phyloP scores from a whole-genome alignment of 2,113 vertebrate genomes.

The Podiceps cristatus region DNA sequence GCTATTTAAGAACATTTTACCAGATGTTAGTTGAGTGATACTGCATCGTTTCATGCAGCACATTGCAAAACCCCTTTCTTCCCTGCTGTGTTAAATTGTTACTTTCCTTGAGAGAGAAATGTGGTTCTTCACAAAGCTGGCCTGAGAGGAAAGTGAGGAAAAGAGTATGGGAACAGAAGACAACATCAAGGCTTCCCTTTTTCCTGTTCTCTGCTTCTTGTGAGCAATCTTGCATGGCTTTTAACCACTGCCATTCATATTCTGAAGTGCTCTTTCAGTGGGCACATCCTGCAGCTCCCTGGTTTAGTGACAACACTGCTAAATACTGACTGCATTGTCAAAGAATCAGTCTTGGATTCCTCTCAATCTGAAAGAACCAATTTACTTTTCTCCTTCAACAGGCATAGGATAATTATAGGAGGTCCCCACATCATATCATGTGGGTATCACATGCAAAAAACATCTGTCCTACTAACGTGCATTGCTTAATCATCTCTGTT shows the following conservation, averaged over 20 bases:
- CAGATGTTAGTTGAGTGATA: conserved; percentile 17
- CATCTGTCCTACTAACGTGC: neutral
- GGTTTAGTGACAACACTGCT: neutral
- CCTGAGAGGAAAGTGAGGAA: neutral
- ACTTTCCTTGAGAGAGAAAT: neutral
- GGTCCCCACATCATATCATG: neutral
- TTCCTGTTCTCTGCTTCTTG: neutral
- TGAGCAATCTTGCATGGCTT: neutral
- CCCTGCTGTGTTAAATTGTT: conserved; percentile 15
- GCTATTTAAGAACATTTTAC: neutral
- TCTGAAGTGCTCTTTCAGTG: conserved; percentile 18
- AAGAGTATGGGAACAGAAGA: conserved; percentile 8
- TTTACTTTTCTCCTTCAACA: conserved; percentile 4
- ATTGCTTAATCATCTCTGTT: neutral
- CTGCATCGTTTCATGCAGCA: neutral
- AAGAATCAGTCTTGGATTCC: neutral
- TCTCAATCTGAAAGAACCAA: conserved; percentile 29
- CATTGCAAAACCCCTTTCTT: neutral
- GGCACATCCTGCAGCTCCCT: neutral
- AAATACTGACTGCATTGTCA: conserved; percentile 57
- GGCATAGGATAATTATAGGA: neutral
- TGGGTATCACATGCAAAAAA: conserved; percentile 61
- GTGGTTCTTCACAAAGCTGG: neutral
- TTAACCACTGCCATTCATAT: neutral
- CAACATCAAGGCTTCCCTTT: conserved; percentile 17